A percentile compares a stretch with the other conserved stretches of the same genome.
Evolutionary conservation across 2,888 invertebrate genomes (phyloP).

Genomic region (Phortica okadai): DNA sequence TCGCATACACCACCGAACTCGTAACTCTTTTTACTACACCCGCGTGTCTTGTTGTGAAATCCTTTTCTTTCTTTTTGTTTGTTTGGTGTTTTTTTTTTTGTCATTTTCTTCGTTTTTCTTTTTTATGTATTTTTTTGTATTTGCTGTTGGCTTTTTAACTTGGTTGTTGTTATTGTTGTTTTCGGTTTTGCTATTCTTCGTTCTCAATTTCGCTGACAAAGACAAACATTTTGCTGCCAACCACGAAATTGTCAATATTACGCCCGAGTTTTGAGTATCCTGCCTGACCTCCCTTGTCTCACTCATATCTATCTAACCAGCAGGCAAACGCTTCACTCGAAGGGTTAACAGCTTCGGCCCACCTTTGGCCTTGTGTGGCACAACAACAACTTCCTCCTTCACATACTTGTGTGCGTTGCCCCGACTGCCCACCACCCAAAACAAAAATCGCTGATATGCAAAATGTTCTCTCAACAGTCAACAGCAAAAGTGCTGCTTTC

Average conservation of each 20-base stretch:
- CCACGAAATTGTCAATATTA: conserved; percentile 67
- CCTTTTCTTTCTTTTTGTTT: conserved; percentile 37
- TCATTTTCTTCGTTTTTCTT: conserved; percentile 34
- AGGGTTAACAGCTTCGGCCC: conserved; percentile 19
- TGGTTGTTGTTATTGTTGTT: neutral
- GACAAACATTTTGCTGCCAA: conserved; percentile 45
- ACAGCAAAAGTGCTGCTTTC: conserved; percentile 58
- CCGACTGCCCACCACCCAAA: neutral
- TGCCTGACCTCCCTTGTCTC: neutral
- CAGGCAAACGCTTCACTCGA: neutral
- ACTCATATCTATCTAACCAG: neutral
- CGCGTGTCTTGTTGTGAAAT: conserved; percentile 25
- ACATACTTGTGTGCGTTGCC: neutral
- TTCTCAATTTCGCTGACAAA: conserved; percentile 66
- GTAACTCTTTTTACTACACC: conserved; percentile 24
- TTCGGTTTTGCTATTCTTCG: conserved; percentile 34
- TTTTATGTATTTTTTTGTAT: conserved; percentile 6
- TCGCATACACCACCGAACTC: too few relatives aligned
- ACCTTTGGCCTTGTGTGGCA: neutral
- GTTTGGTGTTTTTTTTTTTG: conserved; percentile 3
- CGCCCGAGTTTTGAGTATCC: conserved; percentile 21
- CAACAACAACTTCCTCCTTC: neutral
- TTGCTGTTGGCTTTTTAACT: neutral
- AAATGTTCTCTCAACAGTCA: conserved; percentile 11
- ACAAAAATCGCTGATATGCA: conserved; percentile 20